Conservation (phyloP, 2,113 vertebrate genomes). For the Phycodurus eques region DNA sequence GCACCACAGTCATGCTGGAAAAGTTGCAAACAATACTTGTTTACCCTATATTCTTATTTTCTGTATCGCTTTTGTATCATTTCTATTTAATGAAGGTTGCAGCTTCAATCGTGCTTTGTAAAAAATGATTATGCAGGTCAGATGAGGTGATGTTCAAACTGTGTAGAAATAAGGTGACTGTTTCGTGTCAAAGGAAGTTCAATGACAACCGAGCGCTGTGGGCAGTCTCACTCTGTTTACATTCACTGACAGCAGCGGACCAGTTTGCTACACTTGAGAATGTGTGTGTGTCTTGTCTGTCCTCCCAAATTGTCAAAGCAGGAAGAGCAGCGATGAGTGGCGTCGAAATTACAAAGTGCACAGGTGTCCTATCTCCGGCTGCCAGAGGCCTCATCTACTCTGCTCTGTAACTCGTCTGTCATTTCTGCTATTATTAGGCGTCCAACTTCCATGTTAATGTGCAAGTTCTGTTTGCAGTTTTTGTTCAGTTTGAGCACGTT, state of each 20-base stretch:
- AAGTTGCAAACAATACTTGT: not conserved
- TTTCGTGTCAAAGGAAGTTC: slow-evolving; percentile 26
- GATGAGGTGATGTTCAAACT: not conserved
- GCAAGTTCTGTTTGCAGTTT: not conserved
- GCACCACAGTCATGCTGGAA: not conserved
- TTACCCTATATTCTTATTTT: not conserved
- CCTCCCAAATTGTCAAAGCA: slow-evolving; percentile 50
- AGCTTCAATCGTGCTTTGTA: not conserved
- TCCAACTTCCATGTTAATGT: not conserved
- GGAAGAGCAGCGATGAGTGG: slow-evolving; percentile 40
- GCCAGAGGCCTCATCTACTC: not conserved
- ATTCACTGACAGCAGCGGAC: slow-evolving; percentile 10
- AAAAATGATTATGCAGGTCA: not conserved
- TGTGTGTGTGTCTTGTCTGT: slow-evolving; percentile 3
- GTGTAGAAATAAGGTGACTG: slow-evolving; percentile 5
- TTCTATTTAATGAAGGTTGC: not conserved
- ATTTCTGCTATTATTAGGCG: not conserved
- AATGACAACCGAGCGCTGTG: not conserved
- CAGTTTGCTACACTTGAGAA: not conserved
- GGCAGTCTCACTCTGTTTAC: slow-evolving; percentile 40
- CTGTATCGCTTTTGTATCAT: not conserved
- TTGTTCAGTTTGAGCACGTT: no score
- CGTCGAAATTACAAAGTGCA: slow-evolving; percentile 12
- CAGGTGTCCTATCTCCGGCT: slow-evolving; percentile 25
- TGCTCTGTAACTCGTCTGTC: slow-evolving; percentile 14